These are phyloP conservation scores for Cichladusa arquata DNA, from an alignment of 2,113 vertebrate species.

Conservation along the genomic window DNA sequence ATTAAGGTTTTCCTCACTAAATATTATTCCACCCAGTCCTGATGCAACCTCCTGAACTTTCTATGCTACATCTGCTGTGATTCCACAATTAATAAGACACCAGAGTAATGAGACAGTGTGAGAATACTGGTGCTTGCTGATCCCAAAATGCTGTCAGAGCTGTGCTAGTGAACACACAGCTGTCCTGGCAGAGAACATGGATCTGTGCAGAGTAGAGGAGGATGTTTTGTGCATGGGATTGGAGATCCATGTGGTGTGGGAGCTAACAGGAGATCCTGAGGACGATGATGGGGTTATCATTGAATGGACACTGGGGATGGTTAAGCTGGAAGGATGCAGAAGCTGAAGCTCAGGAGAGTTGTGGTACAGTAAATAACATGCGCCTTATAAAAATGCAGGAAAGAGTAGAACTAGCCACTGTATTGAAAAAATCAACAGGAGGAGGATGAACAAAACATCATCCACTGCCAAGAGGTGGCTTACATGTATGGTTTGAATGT, in stretches of 20 bases:
- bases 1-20: not conserved
- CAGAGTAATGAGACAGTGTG: not conserved
- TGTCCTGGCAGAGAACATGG: not conserved
- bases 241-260: not conserved
- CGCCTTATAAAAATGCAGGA: not conserved
- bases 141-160: not conserved
- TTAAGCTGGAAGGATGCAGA: not conserved
- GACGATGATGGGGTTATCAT: fast-evolving
- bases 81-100: not conserved
- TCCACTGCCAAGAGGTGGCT: not conserved
- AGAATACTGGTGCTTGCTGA: not conserved
- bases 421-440: not conserved
- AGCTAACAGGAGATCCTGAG: not conserved
- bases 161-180: not conserved
- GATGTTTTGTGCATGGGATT: not conserved
- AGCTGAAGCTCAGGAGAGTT: not conserved
- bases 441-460: not conserved
- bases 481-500: not conserved
- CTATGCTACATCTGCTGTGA: not conserved
- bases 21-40: not conserved
- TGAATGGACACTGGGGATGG: not conserved
- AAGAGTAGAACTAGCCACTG: not conserved
- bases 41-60: not conserved
- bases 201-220: not conserved
- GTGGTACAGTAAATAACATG: not conserved